Conservation (phyloP, 2,113 vertebrate genomes). For the Otolemur garnettii region DNA sequence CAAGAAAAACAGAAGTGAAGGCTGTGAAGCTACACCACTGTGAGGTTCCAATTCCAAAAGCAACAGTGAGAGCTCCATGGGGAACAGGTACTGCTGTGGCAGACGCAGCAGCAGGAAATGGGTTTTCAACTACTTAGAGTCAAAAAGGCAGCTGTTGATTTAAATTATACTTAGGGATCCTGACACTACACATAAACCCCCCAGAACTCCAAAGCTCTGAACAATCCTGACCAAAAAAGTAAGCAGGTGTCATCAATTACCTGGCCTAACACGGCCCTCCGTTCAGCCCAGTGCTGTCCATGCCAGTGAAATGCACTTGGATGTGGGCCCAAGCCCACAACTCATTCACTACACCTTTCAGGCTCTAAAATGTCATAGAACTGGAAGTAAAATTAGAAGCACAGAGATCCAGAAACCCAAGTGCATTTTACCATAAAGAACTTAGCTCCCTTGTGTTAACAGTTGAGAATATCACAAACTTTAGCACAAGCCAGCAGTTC, state of each 20-base stretch:
- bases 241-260: neutral
- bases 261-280: neutral
- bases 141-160: neutral
- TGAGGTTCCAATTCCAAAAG: neutral
- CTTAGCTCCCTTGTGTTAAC: neutral
- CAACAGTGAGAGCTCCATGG: neutral
- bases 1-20: neutral
- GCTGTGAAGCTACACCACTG: neutral
- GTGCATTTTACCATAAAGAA: constrained; percentile 22
- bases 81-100: neutral
- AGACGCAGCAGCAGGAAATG: neutral
- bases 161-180: neutral
- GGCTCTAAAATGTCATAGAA: constrained; percentile 7
- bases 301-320: neutral
- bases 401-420: neutral
- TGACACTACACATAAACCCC: neutral
- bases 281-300: too few species aligned
- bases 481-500: neutral
- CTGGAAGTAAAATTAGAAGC: neutral
- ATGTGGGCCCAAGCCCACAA: neutral
- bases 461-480: neutral
- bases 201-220: constrained; percentile 44
- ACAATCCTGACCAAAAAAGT: neutral
- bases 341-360: neutral
- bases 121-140: neutral